Evolutionary conservation across 2,888 invertebrate species (phyloP).

Genomic region (Drosophila paracracens): DNA sequence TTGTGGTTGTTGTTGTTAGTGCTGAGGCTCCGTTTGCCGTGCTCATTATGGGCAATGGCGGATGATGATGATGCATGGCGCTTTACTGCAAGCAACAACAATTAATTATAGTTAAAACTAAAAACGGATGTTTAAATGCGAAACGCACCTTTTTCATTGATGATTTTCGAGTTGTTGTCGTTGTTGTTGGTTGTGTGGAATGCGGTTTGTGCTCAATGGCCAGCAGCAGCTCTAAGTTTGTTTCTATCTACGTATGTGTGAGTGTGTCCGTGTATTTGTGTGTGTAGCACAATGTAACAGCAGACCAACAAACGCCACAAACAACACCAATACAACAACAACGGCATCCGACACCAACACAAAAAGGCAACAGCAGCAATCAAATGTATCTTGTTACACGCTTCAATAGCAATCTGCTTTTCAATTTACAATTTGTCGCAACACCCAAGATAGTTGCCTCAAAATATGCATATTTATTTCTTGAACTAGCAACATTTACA

Average conservation of each 20-base stretch:
- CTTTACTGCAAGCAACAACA: constrained; percentile 29
- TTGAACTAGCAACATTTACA: not conserved
- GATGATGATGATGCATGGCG: constrained; percentile 82
- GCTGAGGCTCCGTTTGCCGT: constrained; percentile 25
- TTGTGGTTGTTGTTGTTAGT: constrained; percentile 24
- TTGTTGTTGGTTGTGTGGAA: constrained; percentile 43
- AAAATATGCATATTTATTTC: not conserved
- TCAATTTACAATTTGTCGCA: not conserved
- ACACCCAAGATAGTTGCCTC: not conserved
- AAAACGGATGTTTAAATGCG: constrained; percentile 21
- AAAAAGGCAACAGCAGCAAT: constrained; percentile 32
- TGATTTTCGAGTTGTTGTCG: constrained; percentile 30
- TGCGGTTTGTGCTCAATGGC: constrained; percentile 68
- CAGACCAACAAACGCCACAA: not conserved
- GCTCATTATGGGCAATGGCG: constrained; percentile 69
- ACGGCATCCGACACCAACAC: constrained; percentile 25
- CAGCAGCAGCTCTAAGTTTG: constrained; percentile 32
- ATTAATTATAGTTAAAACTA: constrained; percentile 23
- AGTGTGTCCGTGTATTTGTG: constrained; percentile 9
- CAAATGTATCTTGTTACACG: constrained; percentile 38
- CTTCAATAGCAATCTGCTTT: not conserved
- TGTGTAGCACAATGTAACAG: constrained; percentile 55
- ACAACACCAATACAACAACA: constrained; percentile 33
- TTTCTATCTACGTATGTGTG: constrained; percentile 28
- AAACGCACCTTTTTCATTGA: constrained; percentile 74